Evolutionary conservation across 1,140 invertebrate genomes (phyloP).

Genomic region (Linepithema humile): DNA sequence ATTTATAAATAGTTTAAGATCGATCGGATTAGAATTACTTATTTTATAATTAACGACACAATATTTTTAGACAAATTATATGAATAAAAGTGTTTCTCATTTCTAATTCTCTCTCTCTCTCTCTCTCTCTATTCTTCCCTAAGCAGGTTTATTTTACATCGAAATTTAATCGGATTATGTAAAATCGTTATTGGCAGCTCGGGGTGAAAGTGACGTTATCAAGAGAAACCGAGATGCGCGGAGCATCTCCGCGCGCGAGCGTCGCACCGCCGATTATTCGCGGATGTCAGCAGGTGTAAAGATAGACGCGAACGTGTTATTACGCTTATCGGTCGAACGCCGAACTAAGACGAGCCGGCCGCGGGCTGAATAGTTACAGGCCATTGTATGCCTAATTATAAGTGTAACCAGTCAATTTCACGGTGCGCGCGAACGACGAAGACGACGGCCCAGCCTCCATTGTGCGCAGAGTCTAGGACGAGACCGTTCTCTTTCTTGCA

Average conservation of each 20-base stretch:
- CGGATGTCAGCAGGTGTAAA: slow-evolving; percentile 52
- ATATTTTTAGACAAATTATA: too few relatives aligned
- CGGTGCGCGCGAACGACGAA: slow-evolving; percentile 27
- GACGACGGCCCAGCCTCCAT: slow-evolving; percentile 43
- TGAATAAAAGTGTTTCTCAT: too few relatives aligned
- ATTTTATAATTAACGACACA: too few relatives aligned
- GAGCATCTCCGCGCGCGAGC: neutral
- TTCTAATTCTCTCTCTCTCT: too few relatives aligned
- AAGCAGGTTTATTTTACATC: too few relatives aligned
- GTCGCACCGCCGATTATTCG: slow-evolving; percentile 30
- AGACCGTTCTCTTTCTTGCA: slow-evolving; percentile 20
- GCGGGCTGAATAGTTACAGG: slow-evolving; percentile 34
- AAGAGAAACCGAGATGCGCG: neutral
- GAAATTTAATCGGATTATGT: too few relatives aligned
- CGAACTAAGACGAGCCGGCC: slow-evolving; percentile 19
- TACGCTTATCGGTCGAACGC: slow-evolving; percentile 48
- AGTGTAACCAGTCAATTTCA: slow-evolving; percentile 64
- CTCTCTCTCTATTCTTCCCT: too few relatives aligned
- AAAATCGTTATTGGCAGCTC: neutral
- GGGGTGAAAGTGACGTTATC: slow-evolving; percentile 17
- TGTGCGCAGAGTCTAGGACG: slow-evolving; percentile 42
- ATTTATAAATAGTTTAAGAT: too few relatives aligned
- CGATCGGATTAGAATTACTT: too few relatives aligned
- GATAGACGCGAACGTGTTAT: slow-evolving; percentile 46
- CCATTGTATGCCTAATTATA: slow-evolving; percentile 70